These are phyloP conservation scores for Osmerus mordax DNA, from an alignment of 2,113 vertebrate species.

Conservation along the genomic window DNA sequence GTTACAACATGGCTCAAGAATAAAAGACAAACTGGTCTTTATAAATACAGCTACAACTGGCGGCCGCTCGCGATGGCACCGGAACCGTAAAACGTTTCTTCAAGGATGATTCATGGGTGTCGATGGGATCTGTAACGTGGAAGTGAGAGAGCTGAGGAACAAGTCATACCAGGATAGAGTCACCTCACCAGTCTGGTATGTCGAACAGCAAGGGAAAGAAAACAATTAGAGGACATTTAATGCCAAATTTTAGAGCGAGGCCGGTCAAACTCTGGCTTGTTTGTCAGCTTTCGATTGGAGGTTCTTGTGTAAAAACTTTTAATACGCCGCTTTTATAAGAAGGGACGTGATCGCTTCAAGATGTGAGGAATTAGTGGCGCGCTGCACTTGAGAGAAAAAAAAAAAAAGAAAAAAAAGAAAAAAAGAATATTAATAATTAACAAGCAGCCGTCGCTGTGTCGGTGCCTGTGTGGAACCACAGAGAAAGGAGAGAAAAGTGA, in stretches of 20 bases:
- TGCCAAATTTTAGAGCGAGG: neutral
- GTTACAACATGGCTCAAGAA: too few species aligned
- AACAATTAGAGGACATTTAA: slow-evolving; percentile 2
- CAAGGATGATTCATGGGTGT: too few species aligned
- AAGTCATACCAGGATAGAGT: neutral
- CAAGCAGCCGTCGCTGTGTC: too few species aligned
- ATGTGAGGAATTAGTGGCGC: slow-evolving; percentile 43
- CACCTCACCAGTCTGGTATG: slow-evolving; percentile 5
- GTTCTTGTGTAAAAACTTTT: slow-evolving; percentile 36
- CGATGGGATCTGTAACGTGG: neutral
- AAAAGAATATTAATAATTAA: too few species aligned
- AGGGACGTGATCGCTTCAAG: slow-evolving; percentile 43
- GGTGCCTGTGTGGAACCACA: too few species aligned
- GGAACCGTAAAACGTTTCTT: too few species aligned
- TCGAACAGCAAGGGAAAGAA: neutral
- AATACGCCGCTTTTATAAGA: slow-evolving; percentile 35
- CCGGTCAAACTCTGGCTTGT: neutral
- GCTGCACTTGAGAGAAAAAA: slow-evolving; percentile 17
- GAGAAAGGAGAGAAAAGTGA: too few species aligned
- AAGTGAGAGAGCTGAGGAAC: neutral
- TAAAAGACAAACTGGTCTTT: too few species aligned
- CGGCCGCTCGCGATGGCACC: too few species aligned
- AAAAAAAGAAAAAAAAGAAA: neutral
- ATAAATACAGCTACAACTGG: too few species aligned
- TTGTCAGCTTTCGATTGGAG: slow-evolving; percentile 18